These are phyloP conservation scores for Phaethon lepturus DNA, from an alignment of 2,113 vertebrate genomes.

Conservation along the genomic window DNA sequence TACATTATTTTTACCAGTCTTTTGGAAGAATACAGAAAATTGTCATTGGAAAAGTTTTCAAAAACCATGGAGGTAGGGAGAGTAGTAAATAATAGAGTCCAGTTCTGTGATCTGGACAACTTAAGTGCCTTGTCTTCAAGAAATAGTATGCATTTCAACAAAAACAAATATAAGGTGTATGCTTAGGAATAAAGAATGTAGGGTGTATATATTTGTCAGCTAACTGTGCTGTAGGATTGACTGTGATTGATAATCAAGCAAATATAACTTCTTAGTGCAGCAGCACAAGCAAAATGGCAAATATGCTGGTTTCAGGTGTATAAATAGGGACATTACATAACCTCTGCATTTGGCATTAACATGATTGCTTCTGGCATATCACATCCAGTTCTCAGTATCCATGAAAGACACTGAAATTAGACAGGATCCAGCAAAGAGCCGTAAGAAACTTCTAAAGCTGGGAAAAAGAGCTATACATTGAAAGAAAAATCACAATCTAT, in stretches of 20 bases:
- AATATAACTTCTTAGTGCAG: not conserved
- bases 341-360: not conserved
- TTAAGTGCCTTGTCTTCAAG: not conserved
- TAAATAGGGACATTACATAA: slow-evolving; percentile 14
- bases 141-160: not conserved
- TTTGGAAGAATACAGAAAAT: not conserved
- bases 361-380: not conserved
- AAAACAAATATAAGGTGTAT: not conserved
- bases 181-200: not conserved
- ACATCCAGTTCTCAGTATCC: not conserved
- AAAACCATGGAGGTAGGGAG: not conserved
- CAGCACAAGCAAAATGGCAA: not conserved
- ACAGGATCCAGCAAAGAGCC: not conserved
- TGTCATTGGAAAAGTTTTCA: not conserved
- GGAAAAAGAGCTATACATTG: not conserved
- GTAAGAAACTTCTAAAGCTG: not conserved
- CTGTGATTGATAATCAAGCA: not conserved
- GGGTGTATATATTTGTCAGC: not conserved
- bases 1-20: not conserved
- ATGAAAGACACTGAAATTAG: not conserved
- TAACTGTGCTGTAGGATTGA: not conserved
- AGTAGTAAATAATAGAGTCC: not conserved
- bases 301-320: not conserved
- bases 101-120: not conserved
- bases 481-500: not conserved